Evolutionary conservation across 1,140 invertebrate species (phyloP).

Genomic region (Drosophila varians): DNA sequence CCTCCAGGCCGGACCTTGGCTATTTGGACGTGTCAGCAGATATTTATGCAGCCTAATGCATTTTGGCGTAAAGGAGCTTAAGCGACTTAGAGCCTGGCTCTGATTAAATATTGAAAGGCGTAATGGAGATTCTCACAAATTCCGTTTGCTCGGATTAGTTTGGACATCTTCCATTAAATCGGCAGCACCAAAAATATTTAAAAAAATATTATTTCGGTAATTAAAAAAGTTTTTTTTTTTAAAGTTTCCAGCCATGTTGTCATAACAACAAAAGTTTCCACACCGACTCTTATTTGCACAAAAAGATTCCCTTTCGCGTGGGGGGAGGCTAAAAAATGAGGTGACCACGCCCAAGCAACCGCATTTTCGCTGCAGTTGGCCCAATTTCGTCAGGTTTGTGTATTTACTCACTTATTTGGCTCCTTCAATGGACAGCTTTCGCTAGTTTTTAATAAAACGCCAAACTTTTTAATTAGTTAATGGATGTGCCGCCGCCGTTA

Average conservation of each 20-base stretch:
- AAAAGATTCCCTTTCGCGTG: conserved; percentile 1
- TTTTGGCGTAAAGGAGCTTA: conserved; percentile 40
- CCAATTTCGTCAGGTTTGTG: conserved; percentile 40
- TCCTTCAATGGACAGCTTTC: neutral
- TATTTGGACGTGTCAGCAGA: conserved; percentile 47
- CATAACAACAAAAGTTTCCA: conserved; percentile 29
- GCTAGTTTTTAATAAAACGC: conserved; percentile 48
- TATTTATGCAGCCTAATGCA: conserved; percentile 49
- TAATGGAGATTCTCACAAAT: conserved; percentile 19
- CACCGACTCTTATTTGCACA: conserved; percentile 12
- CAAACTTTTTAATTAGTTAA: conserved; percentile 64
- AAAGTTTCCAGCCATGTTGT: conserved; percentile 16
- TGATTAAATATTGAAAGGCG: conserved; percentile 35
- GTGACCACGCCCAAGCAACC: conserved; percentile 46
- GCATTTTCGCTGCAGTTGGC: conserved; percentile 47
- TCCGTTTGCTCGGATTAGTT: conserved; percentile 5
- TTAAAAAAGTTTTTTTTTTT: conserved; percentile 10
- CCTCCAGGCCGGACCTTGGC: conserved; percentile 12
- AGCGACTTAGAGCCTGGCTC: conserved; percentile 16
- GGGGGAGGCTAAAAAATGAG: neutral
- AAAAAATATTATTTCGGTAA: neutral
- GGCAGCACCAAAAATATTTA: neutral
- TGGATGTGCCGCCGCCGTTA: conserved; percentile 37
- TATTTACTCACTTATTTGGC: conserved; percentile 50
- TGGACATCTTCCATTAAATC: neutral